Percentiles rank a stretch among this genome's conserved stretches.
These are phyloP conservation scores for Netta rufina DNA, from an alignment of 2,797 vertebrate genomes.

Conservation along the genomic window DNA sequence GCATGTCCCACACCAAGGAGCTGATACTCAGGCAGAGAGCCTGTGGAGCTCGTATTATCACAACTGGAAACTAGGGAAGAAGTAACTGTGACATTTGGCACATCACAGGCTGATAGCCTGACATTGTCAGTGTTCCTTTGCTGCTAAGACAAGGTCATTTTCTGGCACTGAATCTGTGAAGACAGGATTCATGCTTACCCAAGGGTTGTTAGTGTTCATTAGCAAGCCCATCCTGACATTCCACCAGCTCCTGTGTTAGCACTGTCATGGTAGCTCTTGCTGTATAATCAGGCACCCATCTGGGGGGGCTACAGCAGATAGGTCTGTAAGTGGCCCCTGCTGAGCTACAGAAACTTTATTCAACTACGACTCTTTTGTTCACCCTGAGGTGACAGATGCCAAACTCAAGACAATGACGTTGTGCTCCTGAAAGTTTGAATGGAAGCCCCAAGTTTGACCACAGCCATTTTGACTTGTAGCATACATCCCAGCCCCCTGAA, in stretches of 20 bases:
- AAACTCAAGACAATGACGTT: rapidly evolving
- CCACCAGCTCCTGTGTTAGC: background rate
- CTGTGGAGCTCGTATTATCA: rapidly evolving
- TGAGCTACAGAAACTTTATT: background rate
- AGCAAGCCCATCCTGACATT: background rate
- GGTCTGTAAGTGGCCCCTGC: background rate
- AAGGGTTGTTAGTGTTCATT: background rate
- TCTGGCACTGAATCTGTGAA: background rate
- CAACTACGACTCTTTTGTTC: background rate
- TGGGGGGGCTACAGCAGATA: rapidly evolving
- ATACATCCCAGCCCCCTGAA: background rate
- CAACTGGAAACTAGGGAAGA: background rate
- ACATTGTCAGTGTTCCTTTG: rapidly evolving
- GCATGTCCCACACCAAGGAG: background rate
- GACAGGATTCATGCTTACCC: background rate
- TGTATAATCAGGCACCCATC: background rate
- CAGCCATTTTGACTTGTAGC: background rate
- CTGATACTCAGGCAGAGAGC: background rate
- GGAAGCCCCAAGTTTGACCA: no score
- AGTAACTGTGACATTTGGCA: background rate
- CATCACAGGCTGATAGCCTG: background rate
- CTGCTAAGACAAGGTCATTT: background rate
- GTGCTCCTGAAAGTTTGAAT: background rate
- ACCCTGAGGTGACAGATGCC: background rate
- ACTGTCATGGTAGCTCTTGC: background rate